Evolutionary conservation across 2,113 vertebrate genomes (phyloP).

Genomic region (Echinops telfairi): DNA sequence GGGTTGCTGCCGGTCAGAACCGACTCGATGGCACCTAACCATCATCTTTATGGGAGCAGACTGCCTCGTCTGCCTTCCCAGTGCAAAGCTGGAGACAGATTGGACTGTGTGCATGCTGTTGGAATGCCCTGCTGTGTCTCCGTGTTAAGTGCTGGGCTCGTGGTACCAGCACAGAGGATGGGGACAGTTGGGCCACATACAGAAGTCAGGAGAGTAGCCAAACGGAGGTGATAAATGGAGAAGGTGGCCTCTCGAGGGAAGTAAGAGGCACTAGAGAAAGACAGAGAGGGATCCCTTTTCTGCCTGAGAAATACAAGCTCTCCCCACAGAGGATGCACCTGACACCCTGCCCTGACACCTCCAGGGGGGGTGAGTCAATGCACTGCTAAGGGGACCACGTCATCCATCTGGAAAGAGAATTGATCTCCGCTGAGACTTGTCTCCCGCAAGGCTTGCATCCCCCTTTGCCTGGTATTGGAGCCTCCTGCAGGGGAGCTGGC

Average conservation of each 20-base stretch:
- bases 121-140: background rate
- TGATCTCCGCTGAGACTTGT: background rate
- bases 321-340: background rate
- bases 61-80: too few relatives aligned
- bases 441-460: too few relatives aligned
- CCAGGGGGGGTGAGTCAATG: too few relatives aligned
- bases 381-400: too few relatives aligned
- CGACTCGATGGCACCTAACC: too few relatives aligned
- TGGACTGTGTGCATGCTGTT: background rate
- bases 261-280: too few relatives aligned
- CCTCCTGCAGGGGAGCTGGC: too few relatives aligned
- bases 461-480: too few relatives aligned
- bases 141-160: background rate
- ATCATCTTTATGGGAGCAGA: too few relatives aligned
- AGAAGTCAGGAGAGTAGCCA: background rate
- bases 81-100: background rate
- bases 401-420: background rate
- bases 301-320: background rate
- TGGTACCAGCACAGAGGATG: background rate
- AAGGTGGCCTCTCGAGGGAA: background rate
- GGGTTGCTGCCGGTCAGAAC: too few relatives aligned
- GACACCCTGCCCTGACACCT: too few relatives aligned
- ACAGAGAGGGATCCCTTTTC: accelerated
- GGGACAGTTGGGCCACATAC: background rate
- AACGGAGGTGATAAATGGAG: background rate